These are phyloP conservation scores for Cephus nigrinus DNA, from an alignment of 2,888 invertebrate species.

Conservation along the genomic window DNA sequence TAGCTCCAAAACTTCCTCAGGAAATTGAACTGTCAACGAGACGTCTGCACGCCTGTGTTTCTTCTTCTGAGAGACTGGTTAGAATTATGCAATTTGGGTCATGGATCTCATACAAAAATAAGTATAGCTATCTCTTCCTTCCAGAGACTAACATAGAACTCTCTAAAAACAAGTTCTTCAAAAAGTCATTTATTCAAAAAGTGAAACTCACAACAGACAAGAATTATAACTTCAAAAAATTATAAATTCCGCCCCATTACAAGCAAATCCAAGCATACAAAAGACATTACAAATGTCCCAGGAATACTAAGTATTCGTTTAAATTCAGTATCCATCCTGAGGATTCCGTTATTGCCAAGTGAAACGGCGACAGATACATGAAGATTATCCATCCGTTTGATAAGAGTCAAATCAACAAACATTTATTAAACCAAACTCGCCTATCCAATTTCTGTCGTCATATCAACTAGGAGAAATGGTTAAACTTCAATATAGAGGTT, in stretches of 20 bases:
- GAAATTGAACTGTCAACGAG: background rate
- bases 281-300: background rate
- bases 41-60: background rate
- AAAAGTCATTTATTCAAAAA: background rate
- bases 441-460: background rate
- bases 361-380: background rate
- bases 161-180: background rate
- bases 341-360: background rate
- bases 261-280: background rate
- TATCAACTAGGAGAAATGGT: background rate
- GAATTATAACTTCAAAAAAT: background rate
- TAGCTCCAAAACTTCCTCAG: background rate
- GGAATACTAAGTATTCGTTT: background rate
- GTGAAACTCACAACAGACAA: background rate
- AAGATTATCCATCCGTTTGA: background rate
- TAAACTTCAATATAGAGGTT: background rate
- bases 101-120: background rate
- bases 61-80: background rate
- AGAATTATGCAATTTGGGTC: background rate
- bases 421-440: background rate
- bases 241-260: background rate
- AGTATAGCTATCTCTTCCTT: background rate
- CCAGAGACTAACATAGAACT: background rate
- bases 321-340: background rate
- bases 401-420: background rate